Percentiles rank a stretch among this genome's conserved stretches.
Evolutionary conservation across 2,113 vertebrate genomes (phyloP).

Genomic region (Toxotes jaculatrix): DNA sequence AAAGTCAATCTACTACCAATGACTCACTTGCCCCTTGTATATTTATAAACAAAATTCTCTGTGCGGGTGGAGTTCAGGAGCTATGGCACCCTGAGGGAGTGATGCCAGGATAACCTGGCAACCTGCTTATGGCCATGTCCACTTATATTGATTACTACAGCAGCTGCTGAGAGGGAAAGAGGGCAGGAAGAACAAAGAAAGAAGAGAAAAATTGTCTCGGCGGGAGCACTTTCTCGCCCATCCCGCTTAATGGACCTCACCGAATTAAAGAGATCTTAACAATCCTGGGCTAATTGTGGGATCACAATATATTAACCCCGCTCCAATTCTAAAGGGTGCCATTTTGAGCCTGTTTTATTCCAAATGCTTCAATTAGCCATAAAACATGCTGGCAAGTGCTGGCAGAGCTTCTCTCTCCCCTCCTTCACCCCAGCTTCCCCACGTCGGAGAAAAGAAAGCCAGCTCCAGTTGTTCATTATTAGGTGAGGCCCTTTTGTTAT

Average conservation of each 20-base stretch:
- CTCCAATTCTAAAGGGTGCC: constrained; percentile 85
- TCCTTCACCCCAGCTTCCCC: constrained; percentile 44
- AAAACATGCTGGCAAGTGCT: constrained; percentile 83
- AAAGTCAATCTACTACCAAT: constrained; percentile 54
- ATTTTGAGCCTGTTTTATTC: constrained; percentile 83
- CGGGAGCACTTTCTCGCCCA: constrained; percentile 76
- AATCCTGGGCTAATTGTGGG: constrained; percentile 89
- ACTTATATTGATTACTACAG: constrained; percentile 74
- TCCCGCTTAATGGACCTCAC: constrained; percentile 89
- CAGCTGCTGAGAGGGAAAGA: constrained; percentile 65
- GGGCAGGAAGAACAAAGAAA: constrained; percentile 70
- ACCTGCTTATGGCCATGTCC: constrained; percentile 59
- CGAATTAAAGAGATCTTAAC: constrained; percentile 91
- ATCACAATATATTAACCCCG: constrained; percentile 89
- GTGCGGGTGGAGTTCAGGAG: constrained; percentile 42
- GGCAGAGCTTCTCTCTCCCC: constrained; percentile 55
- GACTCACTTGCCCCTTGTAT: constrained; percentile 42
- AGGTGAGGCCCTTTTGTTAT: constrained; percentile 84
- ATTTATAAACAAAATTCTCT: constrained; percentile 57
- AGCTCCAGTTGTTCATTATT: constrained; percentile 83
- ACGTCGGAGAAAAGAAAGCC: constrained; percentile 67
- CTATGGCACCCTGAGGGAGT: constrained; percentile 51
- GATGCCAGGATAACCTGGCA: constrained; percentile 62
- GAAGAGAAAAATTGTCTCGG: constrained; percentile 76
- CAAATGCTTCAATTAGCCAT: constrained; percentile 87